Evolutionary conservation across 2,888 invertebrate species (phyloP), one percentile per base, ranked within the genome.

Genomic region (Phyllotreta cruciferae): DNA sequence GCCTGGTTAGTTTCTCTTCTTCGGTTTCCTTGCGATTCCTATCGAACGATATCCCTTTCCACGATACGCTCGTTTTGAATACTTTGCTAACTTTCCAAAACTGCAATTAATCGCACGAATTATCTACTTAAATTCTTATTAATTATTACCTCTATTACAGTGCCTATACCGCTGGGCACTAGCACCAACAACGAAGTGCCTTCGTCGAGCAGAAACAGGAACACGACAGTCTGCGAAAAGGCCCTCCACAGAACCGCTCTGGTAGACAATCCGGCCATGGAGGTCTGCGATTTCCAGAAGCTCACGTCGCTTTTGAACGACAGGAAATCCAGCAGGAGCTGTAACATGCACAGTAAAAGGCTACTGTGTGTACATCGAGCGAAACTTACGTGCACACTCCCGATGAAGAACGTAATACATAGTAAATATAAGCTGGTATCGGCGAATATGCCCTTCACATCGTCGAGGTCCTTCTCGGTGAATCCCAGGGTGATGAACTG

Each of bases 301-400:
- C 88, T 88, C 0, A 99, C 93, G 76, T 99, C 98, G 80, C 97
- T 98, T 85, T 98, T 99, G 79, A 99, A 97, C 0, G 98, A 96
- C 57, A 99, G 83, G 78, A 98, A 95, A 80, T 99, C 98, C 77
- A 99, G 95, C 42, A 98, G 82, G 66, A 98, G 83, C 95, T 98
- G 86, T 10, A 86, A 86, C 42, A 64, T n/a, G 7, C 37, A 38
- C 5, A 11, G 34, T 9, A 47, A 11, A 8, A 13, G 6, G 38
- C 8, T n/a, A 6, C 11, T 36, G 1, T 11, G 42, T 52, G 7
- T 14, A 13, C 34, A 36, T 4, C 24, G n/a, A 6, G 0, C 11
- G 8, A 9, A 35, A 85, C 93, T 89, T 83, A 98, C 96, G 86
- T 98, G 98, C 76, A 94, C 85, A 70, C 95, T 92, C 39, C 96